A percentile compares a stretch with the other conserved stretches of the same genome.
These are phyloP conservation scores for Chrysolina americana DNA, from an alignment of 2,888 invertebrate genomes.

Conservation along the genomic window DNA sequence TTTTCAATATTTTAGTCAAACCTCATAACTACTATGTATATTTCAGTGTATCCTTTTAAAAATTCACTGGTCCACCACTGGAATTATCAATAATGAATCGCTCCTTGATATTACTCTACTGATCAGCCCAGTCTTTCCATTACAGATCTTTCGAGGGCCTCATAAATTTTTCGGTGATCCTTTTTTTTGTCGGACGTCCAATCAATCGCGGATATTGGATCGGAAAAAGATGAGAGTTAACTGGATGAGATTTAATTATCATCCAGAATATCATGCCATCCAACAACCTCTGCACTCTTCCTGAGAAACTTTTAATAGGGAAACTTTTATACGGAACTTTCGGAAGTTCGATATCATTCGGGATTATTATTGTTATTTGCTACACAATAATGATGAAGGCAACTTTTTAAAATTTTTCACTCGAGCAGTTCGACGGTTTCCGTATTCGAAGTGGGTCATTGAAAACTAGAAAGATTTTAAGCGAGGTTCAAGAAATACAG, in stretches of 20 bases:
- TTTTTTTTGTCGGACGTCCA: not conserved
- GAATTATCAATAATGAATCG: too few species aligned
- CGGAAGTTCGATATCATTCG: not conserved
- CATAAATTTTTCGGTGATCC: slow-evolving; percentile 4
- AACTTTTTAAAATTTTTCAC: not conserved
- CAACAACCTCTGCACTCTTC: slow-evolving; percentile 3
- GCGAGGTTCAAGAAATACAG: too few species aligned
- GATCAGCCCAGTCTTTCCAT: not conserved
- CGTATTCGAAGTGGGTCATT: not conserved
- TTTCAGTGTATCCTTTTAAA: too few species aligned
- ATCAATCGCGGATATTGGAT: slow-evolving; percentile 6
- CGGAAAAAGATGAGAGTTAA: slow-evolving; percentile 16
- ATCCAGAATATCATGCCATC: slow-evolving; percentile 1
- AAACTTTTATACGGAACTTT: slow-evolving; percentile 14
- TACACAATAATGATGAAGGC: slow-evolving; percentile 8
- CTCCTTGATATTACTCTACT: too few species aligned
- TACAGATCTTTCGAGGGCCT: not conserved
- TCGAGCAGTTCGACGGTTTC: not conserved
- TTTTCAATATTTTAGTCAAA: too few species aligned
- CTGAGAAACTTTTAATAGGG: slow-evolving; percentile 3
- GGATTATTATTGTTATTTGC: not conserved
- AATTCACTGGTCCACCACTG: too few species aligned
- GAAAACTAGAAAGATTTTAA: too few species aligned
- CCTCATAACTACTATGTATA: too few species aligned
- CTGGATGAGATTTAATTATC: not conserved